These are phyloP conservation scores for Anniella stebbinsi DNA, from an alignment of 2,797 vertebrate species.

Conservation along the genomic window DNA sequence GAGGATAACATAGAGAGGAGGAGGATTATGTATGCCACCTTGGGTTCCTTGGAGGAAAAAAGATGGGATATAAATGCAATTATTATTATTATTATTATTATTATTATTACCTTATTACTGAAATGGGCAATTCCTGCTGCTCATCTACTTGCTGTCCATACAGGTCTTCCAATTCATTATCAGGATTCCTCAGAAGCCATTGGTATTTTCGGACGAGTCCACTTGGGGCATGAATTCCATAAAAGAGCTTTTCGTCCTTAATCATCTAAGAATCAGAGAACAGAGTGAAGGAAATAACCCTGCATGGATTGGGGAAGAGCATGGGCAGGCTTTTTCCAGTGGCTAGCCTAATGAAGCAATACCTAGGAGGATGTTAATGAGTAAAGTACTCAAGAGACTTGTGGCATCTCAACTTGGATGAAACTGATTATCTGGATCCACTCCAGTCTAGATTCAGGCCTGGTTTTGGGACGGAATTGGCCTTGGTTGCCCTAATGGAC, in stretches of 20 bases:
- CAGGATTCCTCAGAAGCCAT: conserved; percentile 79
- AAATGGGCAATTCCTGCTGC: fast-evolving
- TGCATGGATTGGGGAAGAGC: not conserved
- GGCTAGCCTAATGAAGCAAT: not conserved
- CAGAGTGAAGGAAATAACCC: not conserved
- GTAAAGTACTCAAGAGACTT: too few species aligned
- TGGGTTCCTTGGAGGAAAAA: too few species aligned
- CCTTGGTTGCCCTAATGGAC: too few species aligned
- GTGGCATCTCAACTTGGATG: too few species aligned
- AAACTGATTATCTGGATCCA: too few species aligned
- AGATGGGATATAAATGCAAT: too few species aligned
- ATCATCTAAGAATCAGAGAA: conserved; percentile 64
- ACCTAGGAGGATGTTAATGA: not conserved
- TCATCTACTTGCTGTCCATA: fast-evolving
- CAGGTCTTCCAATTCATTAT: not conserved
- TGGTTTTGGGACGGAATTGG: too few species aligned
- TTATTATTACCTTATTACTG: conserved; percentile 68
- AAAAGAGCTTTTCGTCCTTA: conserved; percentile 82
- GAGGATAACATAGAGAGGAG: too few species aligned
- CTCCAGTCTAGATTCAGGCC: not conserved
- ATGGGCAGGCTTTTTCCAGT: not conserved
- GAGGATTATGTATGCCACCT: too few species aligned
- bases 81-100: too few species aligned
- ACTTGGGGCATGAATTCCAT: conserved; percentile 85
- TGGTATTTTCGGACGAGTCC: conserved; percentile 85